Conservation (phyloP, 2,113 vertebrate species). For the Miniopterus natalensis region DNA sequence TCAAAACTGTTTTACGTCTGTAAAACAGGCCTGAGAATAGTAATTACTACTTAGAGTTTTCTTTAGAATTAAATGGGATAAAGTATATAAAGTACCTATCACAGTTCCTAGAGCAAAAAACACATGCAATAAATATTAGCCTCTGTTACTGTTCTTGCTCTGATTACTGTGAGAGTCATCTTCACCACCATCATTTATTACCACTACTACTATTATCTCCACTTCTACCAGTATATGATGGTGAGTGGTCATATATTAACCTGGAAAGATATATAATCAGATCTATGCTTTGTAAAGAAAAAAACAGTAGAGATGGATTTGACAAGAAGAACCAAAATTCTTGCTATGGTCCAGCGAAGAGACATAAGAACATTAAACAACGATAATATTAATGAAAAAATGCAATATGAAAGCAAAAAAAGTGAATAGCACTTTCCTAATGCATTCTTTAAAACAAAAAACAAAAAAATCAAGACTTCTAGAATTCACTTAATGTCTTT, state of each 20-base stretch:
- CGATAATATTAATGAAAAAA: background rate
- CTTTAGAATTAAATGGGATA: slow-evolving; percentile 13
- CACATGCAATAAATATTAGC: background rate
- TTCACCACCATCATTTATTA: background rate
- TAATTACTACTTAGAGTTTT: background rate
- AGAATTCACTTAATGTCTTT: background rate
- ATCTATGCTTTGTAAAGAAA: background rate
- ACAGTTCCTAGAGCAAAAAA: background rate
- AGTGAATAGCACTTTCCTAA: background rate
- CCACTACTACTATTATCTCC: background rate
- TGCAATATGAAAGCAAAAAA: background rate
- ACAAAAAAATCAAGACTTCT: background rate
- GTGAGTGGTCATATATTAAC: background rate
- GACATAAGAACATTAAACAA: background rate
- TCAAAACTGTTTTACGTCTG: background rate
- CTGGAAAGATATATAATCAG: background rate
- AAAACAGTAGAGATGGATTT: background rate
- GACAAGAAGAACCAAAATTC: background rate
- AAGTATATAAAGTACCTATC: background rate
- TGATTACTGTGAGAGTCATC: background rate
- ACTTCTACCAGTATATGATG: background rate
- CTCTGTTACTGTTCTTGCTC: background rate
- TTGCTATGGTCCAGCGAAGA: background rate
- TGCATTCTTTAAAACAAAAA: background rate
- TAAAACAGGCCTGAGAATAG: background rate